A percentile compares a stretch with the other conserved stretches of the same genome.
Conservation (phyloP, 2,797 vertebrate species). For the Lacerta agilis region DNA sequence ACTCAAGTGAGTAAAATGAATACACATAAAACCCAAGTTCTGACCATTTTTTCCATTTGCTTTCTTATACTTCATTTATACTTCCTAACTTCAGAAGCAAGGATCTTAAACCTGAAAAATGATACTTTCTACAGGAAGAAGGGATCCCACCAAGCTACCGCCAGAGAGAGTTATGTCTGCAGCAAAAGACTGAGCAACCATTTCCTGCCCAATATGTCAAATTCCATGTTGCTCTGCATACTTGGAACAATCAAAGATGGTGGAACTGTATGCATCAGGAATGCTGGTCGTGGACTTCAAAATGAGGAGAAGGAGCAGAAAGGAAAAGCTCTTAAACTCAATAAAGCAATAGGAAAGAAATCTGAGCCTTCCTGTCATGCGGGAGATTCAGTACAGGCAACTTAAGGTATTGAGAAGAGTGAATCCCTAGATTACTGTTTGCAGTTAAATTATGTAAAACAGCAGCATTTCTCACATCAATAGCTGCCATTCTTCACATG, state of each 20-base stretch:
- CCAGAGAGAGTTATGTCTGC: not conserved
- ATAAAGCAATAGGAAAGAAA: too few species aligned
- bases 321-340: too few species aligned
- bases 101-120: not conserved
- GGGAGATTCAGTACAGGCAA: too few species aligned
- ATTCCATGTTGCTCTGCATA: not conserved
- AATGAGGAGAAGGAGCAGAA: not conserved
- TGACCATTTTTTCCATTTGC: not conserved
- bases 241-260: not conserved
- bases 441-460: too few species aligned
- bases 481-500: too few species aligned
- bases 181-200: not conserved
- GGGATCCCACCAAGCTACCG: too few species aligned
- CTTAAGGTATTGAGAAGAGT: too few species aligned
- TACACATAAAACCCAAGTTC: not conserved
- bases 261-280: not conserved
- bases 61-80: not conserved
- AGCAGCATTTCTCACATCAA: too few species aligned
- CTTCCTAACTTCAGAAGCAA: not conserved
- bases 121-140: not conserved
- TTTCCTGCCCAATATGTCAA: not conserved
- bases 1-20: not conserved
- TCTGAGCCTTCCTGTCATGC: too few species aligned
- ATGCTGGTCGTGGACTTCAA: not conserved
- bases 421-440: too few species aligned